Evolutionary conservation across 2,888 invertebrate species (phyloP).

Genomic region (Frankliniella intonsa): DNA sequence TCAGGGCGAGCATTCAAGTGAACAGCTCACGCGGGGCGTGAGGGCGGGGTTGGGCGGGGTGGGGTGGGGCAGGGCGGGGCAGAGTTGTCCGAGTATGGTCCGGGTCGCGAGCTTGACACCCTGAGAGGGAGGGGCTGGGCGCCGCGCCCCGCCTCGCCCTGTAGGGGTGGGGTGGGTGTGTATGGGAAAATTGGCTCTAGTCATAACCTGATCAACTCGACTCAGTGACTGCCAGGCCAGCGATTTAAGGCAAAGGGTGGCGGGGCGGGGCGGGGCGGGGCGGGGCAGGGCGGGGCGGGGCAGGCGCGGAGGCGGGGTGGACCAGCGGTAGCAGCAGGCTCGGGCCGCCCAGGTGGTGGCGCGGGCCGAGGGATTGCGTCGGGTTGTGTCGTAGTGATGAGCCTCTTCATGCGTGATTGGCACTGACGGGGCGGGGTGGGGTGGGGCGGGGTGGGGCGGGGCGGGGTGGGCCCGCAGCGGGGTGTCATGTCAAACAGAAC

Average conservation of each 20-base stretch:
- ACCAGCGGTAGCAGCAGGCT: background rate
- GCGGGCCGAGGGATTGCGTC: background rate
- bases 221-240: background rate
- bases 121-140: background rate
- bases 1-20: background rate
- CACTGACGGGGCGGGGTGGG: background rate
- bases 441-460: no score
- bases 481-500: no score
- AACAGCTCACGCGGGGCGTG: background rate
- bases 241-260: background rate
- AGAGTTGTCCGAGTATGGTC: background rate
- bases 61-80: background rate
- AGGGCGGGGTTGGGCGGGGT: background rate
- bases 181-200: slow-evolving; percentile 21
- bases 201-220: slow-evolving; percentile 22
- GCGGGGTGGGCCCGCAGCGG: no score
- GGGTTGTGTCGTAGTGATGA: background rate
- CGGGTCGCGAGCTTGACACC: no score
- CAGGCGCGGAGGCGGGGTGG: background rate
- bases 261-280: no score
- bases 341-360: background rate
- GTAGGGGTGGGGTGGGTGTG: background rate
- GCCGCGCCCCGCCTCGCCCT: background rate
- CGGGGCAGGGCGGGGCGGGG: no score
- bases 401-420: slow-evolving; percentile 17